These are phyloP conservation scores for Drosophila orosa DNA, from an alignment of 1,140 invertebrate species.

Conservation along the genomic window DNA sequence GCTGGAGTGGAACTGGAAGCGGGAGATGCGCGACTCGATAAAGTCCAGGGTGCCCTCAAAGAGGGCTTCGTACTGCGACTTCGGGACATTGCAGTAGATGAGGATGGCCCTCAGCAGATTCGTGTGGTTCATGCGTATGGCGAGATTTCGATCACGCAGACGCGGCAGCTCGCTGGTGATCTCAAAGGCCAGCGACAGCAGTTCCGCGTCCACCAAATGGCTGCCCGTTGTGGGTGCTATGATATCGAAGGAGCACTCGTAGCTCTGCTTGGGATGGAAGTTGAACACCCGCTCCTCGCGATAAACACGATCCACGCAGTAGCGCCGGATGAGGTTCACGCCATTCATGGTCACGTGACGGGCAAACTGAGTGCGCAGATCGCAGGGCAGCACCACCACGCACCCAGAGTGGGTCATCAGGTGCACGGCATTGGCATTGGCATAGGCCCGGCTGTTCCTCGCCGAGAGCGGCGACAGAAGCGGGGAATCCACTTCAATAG, in stretches of 20 bases:
- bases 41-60: constrained; percentile 71
- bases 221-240: constrained; percentile 90
- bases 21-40: constrained; percentile 87
- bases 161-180: constrained; percentile 90
- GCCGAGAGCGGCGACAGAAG: constrained; percentile 90
- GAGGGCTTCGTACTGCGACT: constrained; percentile 87
- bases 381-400: constrained; percentile 92
- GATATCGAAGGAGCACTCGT: constrained; percentile 97
- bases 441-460: constrained; percentile 82
- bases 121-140: constrained; percentile 93
- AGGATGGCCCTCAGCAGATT: constrained; percentile 91
- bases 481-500: constrained; percentile 89
- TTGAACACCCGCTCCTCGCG: constrained; percentile 92
- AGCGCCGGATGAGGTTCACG: constrained; percentile 92
- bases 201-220: constrained; percentile 93
- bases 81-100: constrained; percentile 91
- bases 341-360: constrained; percentile 93
- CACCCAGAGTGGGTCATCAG: constrained; percentile 94
- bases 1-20: constrained; percentile 90
- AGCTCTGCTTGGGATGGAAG: constrained; percentile 94
- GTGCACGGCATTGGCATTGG: constrained; percentile 86
- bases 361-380: constrained; percentile 91
- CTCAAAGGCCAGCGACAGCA: constrained; percentile 91
- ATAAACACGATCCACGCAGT: constrained; percentile 93
- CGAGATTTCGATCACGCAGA: constrained; percentile 88